Evolutionary conservation across 92 coral and sea anemone genomes (phyloP), one percentile per base, ranked within the genome.

Genomic region (Siderastrea radians): DNA sequence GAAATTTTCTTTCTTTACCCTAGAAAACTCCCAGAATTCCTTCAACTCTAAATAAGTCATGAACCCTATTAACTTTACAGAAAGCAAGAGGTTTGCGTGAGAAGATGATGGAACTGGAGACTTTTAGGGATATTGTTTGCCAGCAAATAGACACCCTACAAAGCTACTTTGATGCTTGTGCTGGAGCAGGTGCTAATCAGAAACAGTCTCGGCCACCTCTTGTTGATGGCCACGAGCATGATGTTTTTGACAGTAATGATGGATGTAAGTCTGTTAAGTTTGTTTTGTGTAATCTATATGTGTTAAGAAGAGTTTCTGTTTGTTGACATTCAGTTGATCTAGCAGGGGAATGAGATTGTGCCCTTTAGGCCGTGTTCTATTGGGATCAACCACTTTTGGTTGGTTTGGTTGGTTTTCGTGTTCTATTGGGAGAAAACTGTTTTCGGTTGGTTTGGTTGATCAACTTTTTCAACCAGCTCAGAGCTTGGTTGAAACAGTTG

Each of bases 91-190:
- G 99, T 53, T 89, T 98, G 74, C 92, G 99, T 51, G 99, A 98
- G 69, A 98, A 98, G 85, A 81, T 98, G 71, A 91, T 98, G 96
- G 99, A 98, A 74, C 83, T 98, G 64, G 99, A 96, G 75, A 98
- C 99, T 12, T 98, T 98, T 55, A 84, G 96, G 68, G 99, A 98
- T 74, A 98, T 98, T 85, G 95, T 98, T 66, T 95, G 98, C 65
- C 98, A 96, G 62, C 99, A 98, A 83, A 93, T 98, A 58, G 99
- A 98, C 88, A 98, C 99, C 5, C 92, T 98, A 6, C 99, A 98
- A 81, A 65, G 92, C 44, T 98, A 95, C 87, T 98, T 98, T 91
- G 99, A 98, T 81, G 93, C 94, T n/a, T 98, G 99, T 91, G 92
- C 98, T 16, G 98, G 95, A 45, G 75, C 90, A 19, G 89, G 90